Evolutionary conservation across 1,140 invertebrate genomes (phyloP), one percentile per base, ranked within the genome.

Genomic region (Drosophila nigrodunni): DNA sequence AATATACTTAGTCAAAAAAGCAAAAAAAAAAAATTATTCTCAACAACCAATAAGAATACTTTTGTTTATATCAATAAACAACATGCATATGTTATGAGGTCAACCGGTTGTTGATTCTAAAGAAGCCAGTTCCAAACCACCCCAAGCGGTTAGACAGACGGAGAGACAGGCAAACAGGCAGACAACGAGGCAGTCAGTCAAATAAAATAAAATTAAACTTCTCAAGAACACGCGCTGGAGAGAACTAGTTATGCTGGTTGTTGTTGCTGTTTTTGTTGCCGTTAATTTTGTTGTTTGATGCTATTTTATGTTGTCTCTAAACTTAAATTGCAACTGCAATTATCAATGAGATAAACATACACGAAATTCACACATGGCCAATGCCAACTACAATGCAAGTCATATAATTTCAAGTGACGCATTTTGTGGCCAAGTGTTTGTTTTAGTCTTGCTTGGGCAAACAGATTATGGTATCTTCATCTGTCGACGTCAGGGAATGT

Each of bases 81-180:
- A 69, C 85, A 77, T 87, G 77, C 80, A 83, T 75, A 59, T 71
- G 65, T 76, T 78, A 72, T 80, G 83, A 88, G 83, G 83, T 88
- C 83, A 85, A 89, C 83, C 86, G 85, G 83, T 88, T 88, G 73
- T 80, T 66, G 66, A 41, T 82, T 87, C 78, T 78, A 64, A 50
- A 79, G 72, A 62, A 75, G 50, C 57, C 55, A 57, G 39, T 43
- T 25, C 30, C 30, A 21, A 9, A 9, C 60, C 25, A 30, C 46
- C 74, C 44, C 52, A 55, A 54, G 52, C 52, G 35, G 11, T 30
- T 25, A 13, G 7, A 13, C 50, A 30, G 11, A 34, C 25, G 44
- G 2, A 30, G 10, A 52, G 25, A 10, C 47, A 49, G 30, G 2
- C 52, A 39, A 18, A 46, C 43, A 46, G 43, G 9, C 52, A 55